Conservation (phyloP, 2,888 invertebrate species). For the Epistrophe eligans region DNA sequence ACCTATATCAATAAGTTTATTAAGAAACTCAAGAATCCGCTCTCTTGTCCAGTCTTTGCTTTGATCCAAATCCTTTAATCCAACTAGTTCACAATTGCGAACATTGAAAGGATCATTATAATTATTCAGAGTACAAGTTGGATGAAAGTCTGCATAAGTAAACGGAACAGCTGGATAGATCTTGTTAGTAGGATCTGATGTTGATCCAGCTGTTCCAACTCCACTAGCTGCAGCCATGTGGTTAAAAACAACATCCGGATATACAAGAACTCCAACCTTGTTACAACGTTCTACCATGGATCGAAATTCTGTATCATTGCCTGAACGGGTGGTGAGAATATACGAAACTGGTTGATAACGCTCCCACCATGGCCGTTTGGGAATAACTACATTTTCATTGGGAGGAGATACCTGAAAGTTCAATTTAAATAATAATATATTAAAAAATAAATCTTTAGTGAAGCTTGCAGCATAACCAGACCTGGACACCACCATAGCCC, state of each 20-base stretch:
- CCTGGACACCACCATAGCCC: slow-evolving; percentile 91
- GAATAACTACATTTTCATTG: slow-evolving; percentile 87
- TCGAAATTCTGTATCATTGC: slow-evolving; percentile 88
- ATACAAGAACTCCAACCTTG: slow-evolving; percentile 90
- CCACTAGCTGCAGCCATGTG: slow-evolving; percentile 88
- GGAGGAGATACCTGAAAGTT: slow-evolving; percentile 86
- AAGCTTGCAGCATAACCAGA: slow-evolving; percentile 79
- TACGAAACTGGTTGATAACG: slow-evolving; percentile 94
- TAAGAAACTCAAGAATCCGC: slow-evolving; percentile 80
- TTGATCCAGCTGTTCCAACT: slow-evolving; percentile 87
- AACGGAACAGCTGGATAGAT: slow-evolving; percentile 88
- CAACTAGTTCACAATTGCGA: slow-evolving; percentile 89
- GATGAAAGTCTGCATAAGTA: slow-evolving; percentile 88
- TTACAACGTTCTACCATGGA: slow-evolving; percentile 92
- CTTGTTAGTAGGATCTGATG: slow-evolving; percentile 80
- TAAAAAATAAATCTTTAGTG: neutral
- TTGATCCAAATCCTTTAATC: slow-evolving; percentile 92
- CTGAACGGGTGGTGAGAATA: slow-evolving; percentile 89
- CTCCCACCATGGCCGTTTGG: slow-evolving; percentile 91
- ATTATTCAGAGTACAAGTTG: slow-evolving; percentile 87
- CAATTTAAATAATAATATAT: neutral
- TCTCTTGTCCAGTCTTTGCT: slow-evolving; percentile 81
- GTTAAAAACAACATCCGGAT: slow-evolving; percentile 92
- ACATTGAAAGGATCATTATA: slow-evolving; percentile 88
- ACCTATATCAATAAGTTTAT: slow-evolving; percentile 85